Evolutionary conservation across 2,113 vertebrate genomes (phyloP).

Genomic region (Colaptes auratus): DNA sequence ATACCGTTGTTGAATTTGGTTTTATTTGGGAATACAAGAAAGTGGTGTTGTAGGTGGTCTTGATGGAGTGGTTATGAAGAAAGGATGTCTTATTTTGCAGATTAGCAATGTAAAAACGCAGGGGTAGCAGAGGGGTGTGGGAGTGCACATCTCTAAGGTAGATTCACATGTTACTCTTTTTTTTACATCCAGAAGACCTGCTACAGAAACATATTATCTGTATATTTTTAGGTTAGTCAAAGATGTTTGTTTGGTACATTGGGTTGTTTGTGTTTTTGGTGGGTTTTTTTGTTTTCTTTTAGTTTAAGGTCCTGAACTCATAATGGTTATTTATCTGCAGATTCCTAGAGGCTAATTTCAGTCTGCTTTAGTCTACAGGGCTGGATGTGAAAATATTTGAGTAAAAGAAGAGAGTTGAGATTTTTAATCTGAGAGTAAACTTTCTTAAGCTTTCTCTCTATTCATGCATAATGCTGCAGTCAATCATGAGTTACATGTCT

Average conservation of each 20-base stretch:
- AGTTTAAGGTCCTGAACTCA: neutral
- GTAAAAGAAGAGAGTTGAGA: neutral
- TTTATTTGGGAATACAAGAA: neutral
- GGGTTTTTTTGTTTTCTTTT: no score
- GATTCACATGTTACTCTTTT: neutral
- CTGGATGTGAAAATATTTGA: neutral
- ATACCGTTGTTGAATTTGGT: neutral
- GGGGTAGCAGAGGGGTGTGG: neutral
- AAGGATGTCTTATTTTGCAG: neutral
- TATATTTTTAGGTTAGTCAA: neutral
- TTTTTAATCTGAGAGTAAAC: conserved; percentile 26
- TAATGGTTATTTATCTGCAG: neutral
- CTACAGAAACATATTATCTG: neutral
- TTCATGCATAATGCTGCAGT: conserved; percentile 32
- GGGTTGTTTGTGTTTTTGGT: no score
- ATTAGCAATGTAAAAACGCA: neutral
- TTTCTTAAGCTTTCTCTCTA: neutral
- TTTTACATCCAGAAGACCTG: neutral
- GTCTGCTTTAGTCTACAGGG: neutral
- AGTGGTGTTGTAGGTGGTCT: neutral
- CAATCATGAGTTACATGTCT: neutral
- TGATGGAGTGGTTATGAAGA: neutral
- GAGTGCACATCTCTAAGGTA: neutral
- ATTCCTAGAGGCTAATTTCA: neutral
- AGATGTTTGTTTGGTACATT: accelerated